Evolutionary conservation across 2,888 invertebrate species (phyloP), one percentile per base, ranked within the genome.

Genomic region (Congeria kusceri): DNA sequence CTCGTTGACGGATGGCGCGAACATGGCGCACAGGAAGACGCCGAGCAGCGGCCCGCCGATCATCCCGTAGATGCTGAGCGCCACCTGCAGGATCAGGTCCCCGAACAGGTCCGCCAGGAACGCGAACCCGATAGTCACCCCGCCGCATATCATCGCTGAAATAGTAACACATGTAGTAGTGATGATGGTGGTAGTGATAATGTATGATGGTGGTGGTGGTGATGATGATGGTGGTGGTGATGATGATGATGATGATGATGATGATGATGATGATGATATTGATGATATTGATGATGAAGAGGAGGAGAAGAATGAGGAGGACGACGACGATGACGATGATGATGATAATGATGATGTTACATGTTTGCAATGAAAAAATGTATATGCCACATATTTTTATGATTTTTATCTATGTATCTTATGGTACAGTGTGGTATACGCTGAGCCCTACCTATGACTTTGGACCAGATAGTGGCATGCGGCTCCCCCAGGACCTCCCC

Each of bases 21-120:
- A 91, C 83, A 92, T 87, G 27, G 90, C 92, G 39, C 87, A 84
- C 7, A 89, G 68, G 49, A 91, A 86, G 11, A 90, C 73, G 0
- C 86, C 89, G 23, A 90, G 85, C n/a, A 92, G 70, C 9, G 92
- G 92, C 15, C 92, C 92, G 3, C 92, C 92, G 3, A 90, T 86
- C 87, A 92, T 90, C 1, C 92, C 92, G 68, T 91, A 91, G 9
- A 91, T 85, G 71, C 89, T 90, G 44, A 92, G 84, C 3, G 90
- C 89, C 25, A 85, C 81, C 59, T 85, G 85, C 20, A 85, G 61
- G 29, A 85, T 85, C 29, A 85, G 67, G 18, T 63, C 66, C 23
- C 85, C 85, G 53, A 85, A 79, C n/a, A 83, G 64, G 28, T 85
- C 81, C 0, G 85, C 77, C 23, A 81, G 27, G 61, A 83, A 85